Base-by-base conservation (phyloP, 2,888 invertebrate species). In the Cepaea hortensis region DNA sequence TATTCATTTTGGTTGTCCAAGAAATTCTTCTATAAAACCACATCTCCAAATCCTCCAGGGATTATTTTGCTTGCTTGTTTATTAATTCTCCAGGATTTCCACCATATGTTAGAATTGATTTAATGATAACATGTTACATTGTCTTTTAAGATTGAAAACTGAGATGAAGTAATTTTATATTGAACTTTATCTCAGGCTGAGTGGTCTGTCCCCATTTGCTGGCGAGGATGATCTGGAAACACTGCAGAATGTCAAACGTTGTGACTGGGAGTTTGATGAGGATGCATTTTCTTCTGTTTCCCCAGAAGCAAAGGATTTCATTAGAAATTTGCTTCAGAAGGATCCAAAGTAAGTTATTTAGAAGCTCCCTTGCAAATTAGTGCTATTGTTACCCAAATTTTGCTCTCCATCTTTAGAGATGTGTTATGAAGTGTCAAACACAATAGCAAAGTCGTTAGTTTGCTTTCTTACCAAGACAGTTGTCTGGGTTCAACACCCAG, bases 181-280 rank as follows among this genome's bases (percentile, higher is more conserved):
- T 61, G n/a, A 6, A 18, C 35, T 75, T 6, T 84, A 20, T 73
- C 5, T 75, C 89, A 98, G 98, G 81, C 95, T 99, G 90, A 98
- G 98, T 93, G 99, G 99, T 82, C 95, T 99, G 81, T 99, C 99
- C 85, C 99, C 99, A 91, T 99, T 99, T 95, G 98, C 99, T 88
- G 99, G 99, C 76, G 98, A 99, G 95, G 98, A 98, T 94, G 99
- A 99, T 95, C 97, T 99, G 85, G 99, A 99, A 92, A 99, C 99
- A 0, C 95, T 99, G 90, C 98, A 98, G 95, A 99, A 99, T 94
- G 99, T 99, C 20, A 98, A 98, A 95, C 97, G 97, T 15, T 99
- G 99, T 95, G 98, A 99, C 95, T 99, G 99, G 99, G 98, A 98
- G 96, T 99, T 99, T 95, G 99, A 99, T 94, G 97, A 97, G 93